Base-by-base conservation (phyloP, 2,888 invertebrate genomes). In the Vandiemenella viatica region DNA sequence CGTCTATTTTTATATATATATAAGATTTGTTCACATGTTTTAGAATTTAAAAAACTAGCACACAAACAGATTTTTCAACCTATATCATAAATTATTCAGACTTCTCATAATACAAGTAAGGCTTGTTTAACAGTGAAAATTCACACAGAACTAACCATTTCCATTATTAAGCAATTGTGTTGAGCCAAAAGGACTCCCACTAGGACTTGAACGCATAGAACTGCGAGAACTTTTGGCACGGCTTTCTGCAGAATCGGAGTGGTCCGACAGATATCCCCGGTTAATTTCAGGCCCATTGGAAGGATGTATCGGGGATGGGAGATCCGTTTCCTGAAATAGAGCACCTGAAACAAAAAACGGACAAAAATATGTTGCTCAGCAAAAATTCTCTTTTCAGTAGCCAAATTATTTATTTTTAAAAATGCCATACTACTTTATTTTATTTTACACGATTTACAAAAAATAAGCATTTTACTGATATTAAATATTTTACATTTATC, bases 171-270 rank as follows among this genome's bases (percentile, higher is more conserved):
- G 32, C 10, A 48, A 21, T 10, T 51, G 38, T 22, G 50, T 48
- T 7, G 52, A 52, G 5, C 50, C 52, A 49, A 49, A 47, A 15
- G 54, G 54, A 42, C 52, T 54, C 41, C 49, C 43, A 23, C 47
- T 49, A 10, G 54, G 54, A 46, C 54, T 54, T 8, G 54, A 54
- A 10, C 46, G 52, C 10, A 52, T 22, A 15, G 52, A 52, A 38
- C 52, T 50, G n/a, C 46, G 48, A 13, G 52, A 50, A 45, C 52
- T 52, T n/a, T 48, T 41, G 15, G 41, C 32, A 6, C 48, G 44
- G 5, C 50, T 46, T 15, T 45, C 50, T n/a, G 41, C 45, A 8
- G 52, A 52, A 43, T 54, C 52, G 2, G 52, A 54, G 18, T 51
- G 50, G 18, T 51, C 50, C 6, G 50, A 51, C 4, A 42, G 45